Base-by-base conservation (phyloP, 35 echinoderm and acorn worm genomes). In the Acanthaster planci region DNA sequence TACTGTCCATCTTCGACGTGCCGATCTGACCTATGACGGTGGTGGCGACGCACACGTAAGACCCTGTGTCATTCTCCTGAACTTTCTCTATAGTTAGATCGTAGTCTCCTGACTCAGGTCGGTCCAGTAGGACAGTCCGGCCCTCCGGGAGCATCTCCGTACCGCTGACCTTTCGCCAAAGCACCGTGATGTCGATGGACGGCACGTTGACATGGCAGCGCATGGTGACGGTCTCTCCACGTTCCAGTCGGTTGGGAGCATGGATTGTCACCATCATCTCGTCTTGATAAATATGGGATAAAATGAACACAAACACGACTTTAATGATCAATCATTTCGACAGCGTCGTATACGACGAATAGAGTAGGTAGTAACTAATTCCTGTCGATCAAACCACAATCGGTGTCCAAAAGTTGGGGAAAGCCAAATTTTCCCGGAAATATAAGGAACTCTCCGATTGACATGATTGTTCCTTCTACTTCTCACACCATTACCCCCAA, bases 171-270 rank as follows among this genome's bases (percentile, higher is more conserved):
- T 72, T 72, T 29, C 34, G 64, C 64, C 64, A 72, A 14, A 72
- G 7, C 10, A 72, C 64, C 15, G 64, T 72, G 64, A 72, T 26
- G 64, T 72, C 64, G 34, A 26, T 72, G 64, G 64, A 72, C 10
- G 64, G 64, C 34, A 72, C 2, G 64, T 72, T 72, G 26, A 72
- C 64, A 10, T 72, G 64, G 30, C 64, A 72, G 34, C 64, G 64
- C 64, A 72, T 31, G 64, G 64, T 72, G 64, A 72, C 29, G 15
- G 2, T 72, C 14, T 19, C 23, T 26, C 64, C 64, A 10, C 7
- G 12, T 10, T 72, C 34, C 26, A 10, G 14, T 21, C 34, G 64
- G 14, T 8, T 34, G 15, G 64, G 64, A 1, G 26, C 64, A 8
- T 35, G 15, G 34, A 72, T 72, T 29, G 23, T 72, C 23, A 72